Conservation (phyloP, 1,140 invertebrate species). For the Tyrophagus putrescentiae region DNA sequence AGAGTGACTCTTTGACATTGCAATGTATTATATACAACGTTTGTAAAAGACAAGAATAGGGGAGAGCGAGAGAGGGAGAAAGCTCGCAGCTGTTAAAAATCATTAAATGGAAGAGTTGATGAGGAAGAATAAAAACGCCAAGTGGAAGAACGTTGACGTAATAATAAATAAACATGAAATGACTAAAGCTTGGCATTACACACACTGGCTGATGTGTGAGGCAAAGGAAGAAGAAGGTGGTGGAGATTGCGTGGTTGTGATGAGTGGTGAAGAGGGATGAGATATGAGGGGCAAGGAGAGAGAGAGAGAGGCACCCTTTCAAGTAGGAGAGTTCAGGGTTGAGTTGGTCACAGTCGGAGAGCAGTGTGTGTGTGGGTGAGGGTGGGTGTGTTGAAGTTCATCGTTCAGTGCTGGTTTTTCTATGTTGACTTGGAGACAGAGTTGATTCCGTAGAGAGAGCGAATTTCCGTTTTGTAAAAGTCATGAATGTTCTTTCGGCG, state of each 20-base stretch:
- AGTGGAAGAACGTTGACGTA: not conserved
- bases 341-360: not conserved
- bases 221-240: too few relatives aligned
- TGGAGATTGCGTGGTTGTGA: too few relatives aligned
- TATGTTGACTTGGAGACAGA: conserved; percentile 3
- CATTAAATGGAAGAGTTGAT: too few relatives aligned
- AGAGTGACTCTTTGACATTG: not conserved
- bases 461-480: conserved; percentile 44
- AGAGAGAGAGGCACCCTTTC: not conserved
- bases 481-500: conserved; percentile 90
- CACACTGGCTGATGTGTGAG: too few relatives aligned
- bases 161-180: not conserved
- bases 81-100: not conserved
- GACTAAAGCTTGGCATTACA: too few relatives aligned
- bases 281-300: not conserved
- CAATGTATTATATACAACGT: not conserved
- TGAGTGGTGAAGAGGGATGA: too few relatives aligned
- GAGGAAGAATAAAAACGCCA: too few relatives aligned
- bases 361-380: too few relatives aligned
- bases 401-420: not conserved
- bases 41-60: not conserved
- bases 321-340: not conserved
- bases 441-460: conserved; percentile 13
- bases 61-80: not conserved
- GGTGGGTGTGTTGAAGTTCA: not conserved